phyloP scores from a whole-genome alignment of 2,797 vertebrate species.

The Phrynocephalus forsythii region DNA sequence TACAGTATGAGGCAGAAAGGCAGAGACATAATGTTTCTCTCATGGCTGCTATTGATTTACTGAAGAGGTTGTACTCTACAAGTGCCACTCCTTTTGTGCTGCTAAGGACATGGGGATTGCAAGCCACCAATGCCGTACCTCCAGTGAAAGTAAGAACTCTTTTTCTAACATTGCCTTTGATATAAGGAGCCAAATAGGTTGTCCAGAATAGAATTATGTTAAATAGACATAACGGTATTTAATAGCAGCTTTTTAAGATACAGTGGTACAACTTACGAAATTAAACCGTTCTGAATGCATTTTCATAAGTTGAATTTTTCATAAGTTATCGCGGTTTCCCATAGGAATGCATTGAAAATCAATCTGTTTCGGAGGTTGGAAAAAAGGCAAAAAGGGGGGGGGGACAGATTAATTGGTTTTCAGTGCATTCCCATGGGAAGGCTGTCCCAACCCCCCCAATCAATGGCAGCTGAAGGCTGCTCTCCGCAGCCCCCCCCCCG shows the following conservation, averaged over 20 bases:
- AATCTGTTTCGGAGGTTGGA: too few species aligned
- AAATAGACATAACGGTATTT: not conserved
- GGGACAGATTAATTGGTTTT: too few species aligned
- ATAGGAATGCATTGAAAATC: too few species aligned
- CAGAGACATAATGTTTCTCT: constrained; percentile 94
- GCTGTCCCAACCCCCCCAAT: too few species aligned
- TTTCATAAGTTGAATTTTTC: too few species aligned
- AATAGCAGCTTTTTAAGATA: not conserved
- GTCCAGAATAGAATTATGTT: constrained; percentile 8
- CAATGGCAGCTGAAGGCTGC: too few species aligned
- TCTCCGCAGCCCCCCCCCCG: too few species aligned
- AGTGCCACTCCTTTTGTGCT: constrained; percentile 85
- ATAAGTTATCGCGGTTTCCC: too few species aligned
- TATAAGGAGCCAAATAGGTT: not conserved
- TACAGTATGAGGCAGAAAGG: constrained; percentile 91
- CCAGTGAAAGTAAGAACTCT: constrained; percentile 88
- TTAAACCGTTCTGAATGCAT: too few species aligned
- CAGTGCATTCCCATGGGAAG: too few species aligned
- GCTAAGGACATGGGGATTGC: constrained; percentile 91
- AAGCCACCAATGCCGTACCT: constrained; percentile 91
- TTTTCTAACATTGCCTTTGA: not conserved
- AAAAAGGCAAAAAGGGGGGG: too few species aligned
- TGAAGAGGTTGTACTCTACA: constrained; percentile 94
- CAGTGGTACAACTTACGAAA: too few species aligned
- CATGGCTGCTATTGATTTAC: constrained; percentile 89